Percentiles rank a stretch among this genome's conserved stretches.
Evolutionary conservation across 1,140 invertebrate genomes (phyloP).

Genomic region (Patella vulgata): DNA sequence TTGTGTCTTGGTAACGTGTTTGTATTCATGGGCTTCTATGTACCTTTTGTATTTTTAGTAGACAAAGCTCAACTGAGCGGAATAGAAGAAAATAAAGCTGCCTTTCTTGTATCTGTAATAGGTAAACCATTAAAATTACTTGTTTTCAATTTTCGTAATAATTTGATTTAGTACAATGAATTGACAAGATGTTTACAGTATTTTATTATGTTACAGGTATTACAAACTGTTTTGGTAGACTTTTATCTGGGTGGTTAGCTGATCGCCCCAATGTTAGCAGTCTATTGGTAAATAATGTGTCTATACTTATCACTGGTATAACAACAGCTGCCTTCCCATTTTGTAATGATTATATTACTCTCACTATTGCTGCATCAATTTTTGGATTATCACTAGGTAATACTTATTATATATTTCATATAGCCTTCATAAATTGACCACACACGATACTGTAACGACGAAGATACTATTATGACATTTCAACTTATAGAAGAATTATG

Average conservation of each 20-base stretch:
- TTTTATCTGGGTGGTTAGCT: conserved; percentile 71
- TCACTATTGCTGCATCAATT: conserved; percentile 85
- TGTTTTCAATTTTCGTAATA: neutral
- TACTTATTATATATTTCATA: too few species aligned
- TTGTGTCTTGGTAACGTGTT: conserved; percentile 95
- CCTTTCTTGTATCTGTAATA: conserved; percentile 62
- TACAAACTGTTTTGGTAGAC: conserved; percentile 70
- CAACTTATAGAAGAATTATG: too few species aligned
- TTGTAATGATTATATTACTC: conserved; percentile 80
- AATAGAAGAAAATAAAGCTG: conserved; percentile 59
- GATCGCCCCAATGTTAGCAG: conserved; percentile 79
- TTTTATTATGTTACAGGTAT: conserved; percentile 57
- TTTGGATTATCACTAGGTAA: conserved; percentile 97
- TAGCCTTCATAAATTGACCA: too few species aligned
- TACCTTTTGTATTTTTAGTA: conserved; percentile 94
- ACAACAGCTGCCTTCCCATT: conserved; percentile 87
- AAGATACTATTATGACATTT: too few species aligned
- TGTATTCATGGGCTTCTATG: conserved; percentile 92
- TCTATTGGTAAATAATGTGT: conserved; percentile 92
- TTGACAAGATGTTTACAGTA: too few species aligned
- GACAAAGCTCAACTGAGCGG: conserved; percentile 83
- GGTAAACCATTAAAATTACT: conserved; percentile 43
- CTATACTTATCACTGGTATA: conserved; percentile 88
- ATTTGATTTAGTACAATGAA: neutral
- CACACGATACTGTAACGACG: too few species aligned